phyloP scores from a whole-genome alignment of 2,888 invertebrate species.

The Pyrrhopygopsis socrates region DNA sequence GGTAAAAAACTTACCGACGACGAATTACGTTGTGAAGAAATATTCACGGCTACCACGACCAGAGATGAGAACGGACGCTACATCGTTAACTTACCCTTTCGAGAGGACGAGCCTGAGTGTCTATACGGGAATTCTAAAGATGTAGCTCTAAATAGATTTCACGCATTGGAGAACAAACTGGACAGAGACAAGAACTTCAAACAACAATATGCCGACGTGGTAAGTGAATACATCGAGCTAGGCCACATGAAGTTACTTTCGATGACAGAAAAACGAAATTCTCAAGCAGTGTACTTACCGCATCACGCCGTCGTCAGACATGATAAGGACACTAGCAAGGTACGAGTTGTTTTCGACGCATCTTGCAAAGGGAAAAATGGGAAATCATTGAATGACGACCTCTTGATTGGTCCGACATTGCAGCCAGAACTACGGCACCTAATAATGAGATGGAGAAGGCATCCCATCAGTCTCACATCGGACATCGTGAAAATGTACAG shows the following conservation, averaged over 20 bases:
- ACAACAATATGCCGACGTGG: not conserved
- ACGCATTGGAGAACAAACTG: constrained; percentile 23
- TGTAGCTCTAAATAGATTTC: constrained; percentile 7
- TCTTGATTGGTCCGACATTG: constrained; percentile 14
- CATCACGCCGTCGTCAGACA: constrained; percentile 44
- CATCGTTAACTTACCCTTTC: too few relatives aligned
- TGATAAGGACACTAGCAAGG: constrained; percentile 48
- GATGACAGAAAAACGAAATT: too few relatives aligned
- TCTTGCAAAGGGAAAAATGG: constrained; percentile 51
- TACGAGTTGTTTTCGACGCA: constrained; percentile 41
- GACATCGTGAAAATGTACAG: constrained; percentile 62
- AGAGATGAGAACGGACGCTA: not conserved
- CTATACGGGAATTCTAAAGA: too few relatives aligned
- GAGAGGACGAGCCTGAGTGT: too few relatives aligned
- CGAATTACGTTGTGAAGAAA: constrained; percentile 22
- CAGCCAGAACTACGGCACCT: constrained; percentile 34
- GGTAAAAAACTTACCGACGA: constrained; percentile 18
- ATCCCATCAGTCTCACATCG: constrained; percentile 35
- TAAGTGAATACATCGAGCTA: too few relatives aligned
- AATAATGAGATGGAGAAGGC: constrained; percentile 43
- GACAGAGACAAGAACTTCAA: not conserved
- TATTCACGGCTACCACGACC: not conserved
- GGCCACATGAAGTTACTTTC: too few relatives aligned
- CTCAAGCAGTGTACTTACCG: constrained; percentile 36
- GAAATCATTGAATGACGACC: constrained; percentile 70